Evolutionary conservation across 2,113 vertebrate genomes (phyloP), one percentile per base, ranked within the genome.

Genomic region (Peromyscus polionotus): DNA sequence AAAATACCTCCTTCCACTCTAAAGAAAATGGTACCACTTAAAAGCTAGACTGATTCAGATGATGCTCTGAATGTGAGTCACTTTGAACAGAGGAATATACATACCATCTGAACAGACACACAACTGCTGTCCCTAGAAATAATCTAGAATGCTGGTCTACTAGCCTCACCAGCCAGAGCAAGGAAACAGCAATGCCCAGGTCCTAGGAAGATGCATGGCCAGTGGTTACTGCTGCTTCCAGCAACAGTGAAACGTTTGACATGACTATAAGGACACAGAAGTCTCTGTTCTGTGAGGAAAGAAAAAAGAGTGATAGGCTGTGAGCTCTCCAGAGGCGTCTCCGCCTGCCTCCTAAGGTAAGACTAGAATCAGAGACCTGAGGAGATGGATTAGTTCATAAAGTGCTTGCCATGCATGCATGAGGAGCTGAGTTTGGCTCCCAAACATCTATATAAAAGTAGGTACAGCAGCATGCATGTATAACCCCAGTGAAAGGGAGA

Each of bases 31-130:
- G 45, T 39, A 61, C 13, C 33, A 65, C 19, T 51, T 94, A 72
- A 94, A 96, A 83, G 42, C 36, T 83, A 87, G 84, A 19, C 42
- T 68, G 14, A 51, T 87, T 96, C 33, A 92, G 45, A n/a, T 79
- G 39, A 31, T 33, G 31, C 45, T 72, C 81, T 67, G 31, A 81
- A 90, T 57, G 77, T 39, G 39, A 95, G 85, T 94, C 79, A 84
- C 73, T 93, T 19, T 79, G 57, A 96, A 39, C 51, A 86, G 79
- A 95, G 45, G 42, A 87, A 51, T 48, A 48, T 48, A 48, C 9
- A 7, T 3, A 17, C 16, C 73, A 65, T 26, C 57, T 16, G 68
- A 93, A 70, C 51, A 77, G 16, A 63, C n/a, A 63, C 22, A 61
- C 4, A 39, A 89, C 67, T 14, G 0, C 76, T n/a, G 31, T 24